Percentiles rank a stretch among this genome's conserved stretches.
Conservation (phyloP, 2,888 invertebrate species). For the Troglohyphantes excavatus region DNA sequence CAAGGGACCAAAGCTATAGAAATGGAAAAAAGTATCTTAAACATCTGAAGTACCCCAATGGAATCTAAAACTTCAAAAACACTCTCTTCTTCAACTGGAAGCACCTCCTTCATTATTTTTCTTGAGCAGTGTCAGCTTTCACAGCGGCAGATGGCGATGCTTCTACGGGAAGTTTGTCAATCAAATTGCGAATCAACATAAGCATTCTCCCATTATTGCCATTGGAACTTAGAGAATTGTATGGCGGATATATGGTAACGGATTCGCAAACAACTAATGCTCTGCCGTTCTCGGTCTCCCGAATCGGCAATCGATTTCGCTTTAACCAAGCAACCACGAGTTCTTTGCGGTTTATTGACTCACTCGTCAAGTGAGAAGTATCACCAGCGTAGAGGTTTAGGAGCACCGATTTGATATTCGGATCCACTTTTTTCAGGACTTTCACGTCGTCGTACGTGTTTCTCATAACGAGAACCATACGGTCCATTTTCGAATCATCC, state of each 20-base stretch:
- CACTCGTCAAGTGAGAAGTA: not conserved
- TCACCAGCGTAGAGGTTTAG: not conserved
- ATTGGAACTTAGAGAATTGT: not conserved
- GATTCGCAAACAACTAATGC: constrained; percentile 16
- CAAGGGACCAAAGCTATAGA: too few relatives aligned
- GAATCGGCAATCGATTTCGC: constrained; percentile 24
- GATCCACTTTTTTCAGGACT: constrained; percentile 7
- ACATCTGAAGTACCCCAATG: too few relatives aligned
- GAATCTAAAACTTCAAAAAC: too few relatives aligned
- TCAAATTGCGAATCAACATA: not conserved
- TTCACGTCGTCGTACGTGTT: not conserved
- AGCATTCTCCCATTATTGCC: constrained; percentile 12
- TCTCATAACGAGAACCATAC: not conserved
- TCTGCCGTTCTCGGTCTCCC: not conserved
- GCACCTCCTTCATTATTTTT: too few relatives aligned
- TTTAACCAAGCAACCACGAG: constrained; percentile 25
- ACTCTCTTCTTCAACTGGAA: too few relatives aligned
- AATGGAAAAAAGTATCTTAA: too few relatives aligned
- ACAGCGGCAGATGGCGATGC: too few relatives aligned
- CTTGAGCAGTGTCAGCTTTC: too few relatives aligned
- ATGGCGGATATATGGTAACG: constrained; percentile 27
- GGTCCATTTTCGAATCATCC: not conserved
- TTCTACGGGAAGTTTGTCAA: not conserved
- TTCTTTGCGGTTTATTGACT: constrained; percentile 2
- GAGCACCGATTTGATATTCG: not conserved